Evolutionary conservation across 2,797 vertebrate species (phyloP).

Genomic region (Masticophis lateralis): DNA sequence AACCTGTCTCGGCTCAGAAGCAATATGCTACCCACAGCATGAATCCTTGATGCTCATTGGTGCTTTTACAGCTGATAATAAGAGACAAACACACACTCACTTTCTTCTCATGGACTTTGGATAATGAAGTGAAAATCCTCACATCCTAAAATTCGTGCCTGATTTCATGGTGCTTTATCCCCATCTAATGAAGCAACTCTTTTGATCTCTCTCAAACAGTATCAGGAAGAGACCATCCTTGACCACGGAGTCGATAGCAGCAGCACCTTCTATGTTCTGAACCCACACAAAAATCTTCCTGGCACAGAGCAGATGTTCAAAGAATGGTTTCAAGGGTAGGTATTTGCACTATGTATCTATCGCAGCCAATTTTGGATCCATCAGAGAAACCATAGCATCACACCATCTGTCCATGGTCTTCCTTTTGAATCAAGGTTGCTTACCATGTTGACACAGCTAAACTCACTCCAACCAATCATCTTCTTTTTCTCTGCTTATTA

Average conservation of each 20-base stretch:
- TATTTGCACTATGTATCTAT: background rate
- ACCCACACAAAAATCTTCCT: slow-evolving; percentile 85
- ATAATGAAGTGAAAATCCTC: background rate
- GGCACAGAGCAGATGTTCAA: slow-evolving; percentile 83
- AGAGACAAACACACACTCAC: background rate
- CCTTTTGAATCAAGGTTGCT: background rate
- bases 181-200: background rate
- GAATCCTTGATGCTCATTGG: background rate
- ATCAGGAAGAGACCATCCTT: slow-evolving; percentile 69
- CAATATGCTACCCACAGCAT: background rate
- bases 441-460: background rate
- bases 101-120: background rate
- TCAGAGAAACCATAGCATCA: background rate
- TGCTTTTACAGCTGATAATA: background rate
- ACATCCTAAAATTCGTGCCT: background rate
- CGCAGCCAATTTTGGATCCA: background rate
- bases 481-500: background rate
- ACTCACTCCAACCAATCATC: background rate
- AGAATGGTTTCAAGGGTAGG: slow-evolving; percentile 81
- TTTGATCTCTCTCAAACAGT: slow-evolving; percentile 47
- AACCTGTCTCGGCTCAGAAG: background rate
- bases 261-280: slow-evolving; percentile 85
- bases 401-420: background rate
- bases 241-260: slow-evolving; percentile 76
- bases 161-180: background rate